Evolutionary conservation across 2,888 invertebrate genomes (phyloP), one percentile per base, ranked within the genome.

Genomic region (Pseudococcus viburni): DNA sequence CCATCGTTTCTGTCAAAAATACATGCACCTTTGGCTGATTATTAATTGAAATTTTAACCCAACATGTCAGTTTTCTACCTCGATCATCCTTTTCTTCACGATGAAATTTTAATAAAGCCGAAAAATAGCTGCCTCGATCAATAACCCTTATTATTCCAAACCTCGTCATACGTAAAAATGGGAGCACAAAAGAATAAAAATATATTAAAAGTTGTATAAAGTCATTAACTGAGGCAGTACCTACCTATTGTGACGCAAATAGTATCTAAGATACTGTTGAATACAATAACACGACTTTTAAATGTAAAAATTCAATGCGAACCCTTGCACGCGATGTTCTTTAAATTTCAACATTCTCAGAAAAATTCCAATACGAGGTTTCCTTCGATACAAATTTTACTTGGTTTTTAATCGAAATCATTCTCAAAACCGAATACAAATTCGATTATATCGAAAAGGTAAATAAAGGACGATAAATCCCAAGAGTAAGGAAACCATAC

Each of bases 111-210:
- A 73, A 73, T 33, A 12, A 39, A 73, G 73, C 33, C 22, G 3
- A 64, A 64, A 59, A 64, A 64, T 17, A 64, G 33, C 11, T 73
- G 0, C 9, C 15, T 39, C 73, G 73, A 73, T 73, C 73, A 33
- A 73, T 73, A 73, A 73, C 73, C 73, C 11, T 73, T 33, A 73
- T 11, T 4, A 33, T 17, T 83, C 5, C 22, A 68, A 2, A 42
- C 42, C 42, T 42, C 42, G 26, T 84, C 15, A 22, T 48, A 22
- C 12, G 46, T 5, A 46, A 84, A n/a, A 84, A 84, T 46, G 15
- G 48, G 48, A 39, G 42, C 46, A 84, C 46, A 84, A 46, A 84
- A 51, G 84, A 46, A 84, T 84, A 84, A 22, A 83, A 84, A 22
- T 19, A 46, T 19, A 48, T 46, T 46, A 51, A 84, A 46, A 46